Base-by-base conservation (phyloP, 2,113 vertebrate species). In the Microcebus griseorufus region DNA sequence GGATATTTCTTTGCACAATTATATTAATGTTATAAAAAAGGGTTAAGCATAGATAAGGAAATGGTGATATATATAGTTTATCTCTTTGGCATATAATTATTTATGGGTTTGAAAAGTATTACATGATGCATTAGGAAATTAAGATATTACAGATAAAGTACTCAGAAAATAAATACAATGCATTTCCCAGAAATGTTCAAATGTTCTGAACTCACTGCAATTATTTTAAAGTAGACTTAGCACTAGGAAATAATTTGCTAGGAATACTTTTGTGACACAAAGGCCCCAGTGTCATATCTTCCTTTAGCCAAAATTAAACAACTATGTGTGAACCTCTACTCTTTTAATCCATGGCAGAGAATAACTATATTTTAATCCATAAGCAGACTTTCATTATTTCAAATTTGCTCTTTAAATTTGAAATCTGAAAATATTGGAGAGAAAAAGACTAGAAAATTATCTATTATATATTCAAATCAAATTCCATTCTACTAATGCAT, bases 101-200 rank as follows among this genome's bases (percentile, higher is more conserved):
- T 80, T 22, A 83, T 75, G 11, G 32, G 45, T 62, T 45, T 81
- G 65, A 85, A 58, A 70, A 64, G 4, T 18, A 7, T 51, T 96
- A 76, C 83, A 64, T 65, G 20, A n/a, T 55, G n/a, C 37, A 93
- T 51, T 72, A 51, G 78, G 67, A 88, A 96, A 88, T 48, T 45
- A 45, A 91, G 92, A 96, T 96, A n/a, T 79, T 34, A 91, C 51
- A 94, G 85, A 91, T 93, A 93, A 78, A 70, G 6, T 88, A 27
- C 67, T 86, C 65, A 27, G 88, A 92, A 96, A 93, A 67, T 55
- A 37, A 88, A 83, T 6, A 65, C 29, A 45, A 4, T 62, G 0
- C 18, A 78, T 39, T 97, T 96, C 92, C 20, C 65, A 42, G 86
- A 96, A 96, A 72, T 88, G 45, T 93, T 90, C 67, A 96, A 96